These are phyloP conservation scores for Eristalis arbustorum DNA, from an alignment of 2,888 invertebrate species.

Conservation along the genomic window DNA sequence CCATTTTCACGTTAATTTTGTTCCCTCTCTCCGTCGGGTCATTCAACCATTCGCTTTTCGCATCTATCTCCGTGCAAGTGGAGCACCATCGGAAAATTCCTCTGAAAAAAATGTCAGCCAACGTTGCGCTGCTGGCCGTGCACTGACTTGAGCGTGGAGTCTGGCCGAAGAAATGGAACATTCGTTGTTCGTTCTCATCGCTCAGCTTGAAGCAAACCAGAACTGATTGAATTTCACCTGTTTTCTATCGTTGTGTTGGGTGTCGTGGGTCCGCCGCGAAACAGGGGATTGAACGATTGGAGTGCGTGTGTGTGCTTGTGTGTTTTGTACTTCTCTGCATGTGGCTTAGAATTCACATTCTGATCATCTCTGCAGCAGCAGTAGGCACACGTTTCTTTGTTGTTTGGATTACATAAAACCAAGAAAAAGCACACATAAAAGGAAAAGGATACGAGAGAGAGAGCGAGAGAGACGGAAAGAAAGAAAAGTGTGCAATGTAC, in stretches of 20 bases:
- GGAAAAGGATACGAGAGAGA: not conserved
- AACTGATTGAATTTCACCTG: constrained; percentile 43
- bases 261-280: not conserved
- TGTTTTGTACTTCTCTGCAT: not conserved
- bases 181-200: not conserved
- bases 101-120: not conserved
- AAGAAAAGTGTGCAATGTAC: not conserved
- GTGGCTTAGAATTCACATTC: not conserved
- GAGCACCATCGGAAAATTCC: not conserved
- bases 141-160: too few species aligned
- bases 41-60: constrained; percentile 6
- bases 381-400: constrained; percentile 22
- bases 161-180: not conserved
- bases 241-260: constrained; percentile 6
- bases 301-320: constrained; percentile 13
- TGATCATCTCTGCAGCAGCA: not conserved
- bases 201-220: not conserved
- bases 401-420: constrained; percentile 42
- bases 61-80: not conserved
- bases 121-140: not conserved
- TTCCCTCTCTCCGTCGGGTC: constrained; percentile 19
- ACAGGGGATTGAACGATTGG: not conserved
- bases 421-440: not conserved
- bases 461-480: not conserved
- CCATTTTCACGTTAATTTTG: not conserved